Conservation (phyloP, 2,888 invertebrate species). For the Tetranychus piercei region DNA sequence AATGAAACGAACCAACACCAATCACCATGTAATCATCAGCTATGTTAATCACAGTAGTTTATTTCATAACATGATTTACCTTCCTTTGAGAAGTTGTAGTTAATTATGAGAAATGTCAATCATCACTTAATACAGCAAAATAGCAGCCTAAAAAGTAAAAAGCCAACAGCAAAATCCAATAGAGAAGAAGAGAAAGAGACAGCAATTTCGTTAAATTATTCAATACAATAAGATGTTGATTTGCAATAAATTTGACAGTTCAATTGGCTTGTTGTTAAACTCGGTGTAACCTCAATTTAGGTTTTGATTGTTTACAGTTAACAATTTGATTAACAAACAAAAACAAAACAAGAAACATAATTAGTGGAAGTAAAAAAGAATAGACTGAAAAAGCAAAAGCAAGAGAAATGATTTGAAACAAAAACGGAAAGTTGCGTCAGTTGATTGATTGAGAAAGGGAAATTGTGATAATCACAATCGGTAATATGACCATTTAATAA, state of each 20-base stretch:
- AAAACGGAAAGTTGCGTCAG: no score
- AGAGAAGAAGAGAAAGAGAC: no score
- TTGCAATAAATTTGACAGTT: neutral
- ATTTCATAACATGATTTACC: no score
- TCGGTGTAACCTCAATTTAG: no score
- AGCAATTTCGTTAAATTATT: no score
- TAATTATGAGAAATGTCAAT: neutral
- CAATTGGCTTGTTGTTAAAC: neutral
- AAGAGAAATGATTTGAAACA: neutral
- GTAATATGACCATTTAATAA: no score
- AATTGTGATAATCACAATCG: no score
- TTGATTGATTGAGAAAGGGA: no score
- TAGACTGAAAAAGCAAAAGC: neutral
- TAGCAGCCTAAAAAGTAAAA: neutral
- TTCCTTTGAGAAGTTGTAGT: neutral
- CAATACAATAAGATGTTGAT: no score
- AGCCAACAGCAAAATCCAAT: no score
- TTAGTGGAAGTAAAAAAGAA: neutral
- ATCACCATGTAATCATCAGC: neutral
- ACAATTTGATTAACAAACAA: neutral
- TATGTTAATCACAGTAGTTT: no score
- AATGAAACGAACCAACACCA: neutral
- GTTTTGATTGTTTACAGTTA: neutral
- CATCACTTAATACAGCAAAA: neutral
- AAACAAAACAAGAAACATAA: neutral